Percentiles rank a stretch among this genome's conserved stretches.
Evolutionary conservation across 2,888 invertebrate species (phyloP).

Genomic region (Melinaea marsaeus): DNA sequence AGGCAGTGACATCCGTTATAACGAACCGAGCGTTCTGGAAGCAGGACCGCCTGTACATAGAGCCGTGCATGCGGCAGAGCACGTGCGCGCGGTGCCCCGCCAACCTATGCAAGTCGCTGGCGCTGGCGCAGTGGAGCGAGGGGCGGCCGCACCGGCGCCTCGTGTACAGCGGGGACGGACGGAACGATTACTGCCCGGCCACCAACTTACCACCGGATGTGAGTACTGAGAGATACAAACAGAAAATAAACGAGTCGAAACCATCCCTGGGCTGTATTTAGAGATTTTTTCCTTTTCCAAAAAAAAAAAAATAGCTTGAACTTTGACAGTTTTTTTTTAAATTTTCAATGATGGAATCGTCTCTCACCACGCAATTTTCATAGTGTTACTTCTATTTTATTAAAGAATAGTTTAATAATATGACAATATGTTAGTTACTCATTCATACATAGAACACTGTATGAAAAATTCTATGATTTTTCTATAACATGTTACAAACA

Average conservation of each 20-base stretch:
- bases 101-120: constrained; percentile 67
- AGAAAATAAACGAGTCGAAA: neutral
- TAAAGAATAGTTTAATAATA: too few relatives aligned
- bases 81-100: constrained; percentile 54
- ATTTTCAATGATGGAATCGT: too few relatives aligned
- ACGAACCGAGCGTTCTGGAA: constrained; percentile 66
- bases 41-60: constrained; percentile 56
- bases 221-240: constrained; percentile 34
- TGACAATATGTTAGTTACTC: too few relatives aligned
- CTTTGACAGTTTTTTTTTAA: too few relatives aligned
- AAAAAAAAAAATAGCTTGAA: too few relatives aligned
- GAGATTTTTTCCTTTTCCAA: too few relatives aligned
- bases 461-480: too few relatives aligned
- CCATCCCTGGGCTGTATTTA: too few relatives aligned
- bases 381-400: too few relatives aligned
- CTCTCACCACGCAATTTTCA: too few relatives aligned
- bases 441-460: too few relatives aligned
- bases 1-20: constrained; percentile 51
- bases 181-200: constrained; percentile 66
- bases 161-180: constrained; percentile 61
- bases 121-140: constrained; percentile 54
- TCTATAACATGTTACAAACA: too few relatives aligned
- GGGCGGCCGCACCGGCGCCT: constrained; percentile 39
- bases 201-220: constrained; percentile 51
- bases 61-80: constrained; percentile 64